Evolutionary conservation across 92 coral and sea anemone genomes (phyloP).

Genomic region (Epizoanthus rinbou): DNA sequence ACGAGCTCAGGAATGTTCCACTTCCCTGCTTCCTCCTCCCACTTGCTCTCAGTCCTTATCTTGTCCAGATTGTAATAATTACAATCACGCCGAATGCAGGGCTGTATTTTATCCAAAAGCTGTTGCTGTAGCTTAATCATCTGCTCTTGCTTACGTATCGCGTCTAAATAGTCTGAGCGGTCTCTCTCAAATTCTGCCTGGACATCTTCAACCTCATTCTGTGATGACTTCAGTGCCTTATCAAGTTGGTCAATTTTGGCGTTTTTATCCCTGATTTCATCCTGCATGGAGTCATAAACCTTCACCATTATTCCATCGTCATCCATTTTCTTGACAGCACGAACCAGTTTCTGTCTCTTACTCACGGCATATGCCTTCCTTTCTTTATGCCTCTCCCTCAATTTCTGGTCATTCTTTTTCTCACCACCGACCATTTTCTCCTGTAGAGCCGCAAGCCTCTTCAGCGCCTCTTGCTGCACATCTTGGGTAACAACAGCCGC

Average conservation of each 20-base stretch:
- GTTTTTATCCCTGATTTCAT: constrained; percentile 85
- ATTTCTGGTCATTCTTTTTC: constrained; percentile 82
- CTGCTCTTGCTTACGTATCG: constrained; percentile 91
- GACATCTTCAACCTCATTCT: constrained; percentile 77
- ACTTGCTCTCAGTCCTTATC: constrained; percentile 74
- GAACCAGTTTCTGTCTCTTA: constrained; percentile 80
- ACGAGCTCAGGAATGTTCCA: constrained; percentile 91
- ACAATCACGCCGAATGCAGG: constrained; percentile 94
- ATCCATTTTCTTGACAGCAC: constrained; percentile 86
- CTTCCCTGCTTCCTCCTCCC: constrained; percentile 85
- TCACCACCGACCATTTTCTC: constrained; percentile 94
- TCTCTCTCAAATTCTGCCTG: constrained; percentile 89
- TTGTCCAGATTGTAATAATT: constrained; percentile 89
- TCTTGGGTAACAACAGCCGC: constrained; percentile 50
- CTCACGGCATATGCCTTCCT: constrained; percentile 78
- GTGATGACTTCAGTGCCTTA: constrained; percentile 64
- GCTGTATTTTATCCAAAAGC: constrained; percentile 91
- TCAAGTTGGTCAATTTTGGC: constrained; percentile 66
- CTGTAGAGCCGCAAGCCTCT: constrained; percentile 79
- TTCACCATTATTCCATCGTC: constrained; percentile 95
- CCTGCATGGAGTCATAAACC: constrained; percentile 90
- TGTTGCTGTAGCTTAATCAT: constrained; percentile 87
- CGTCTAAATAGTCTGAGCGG: constrained; percentile 84
- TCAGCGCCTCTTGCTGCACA: constrained; percentile 75
- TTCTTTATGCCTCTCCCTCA: constrained; percentile 84